Base-by-base conservation (phyloP, 92 coral and sea anemone species). In the Porites rus region DNA sequence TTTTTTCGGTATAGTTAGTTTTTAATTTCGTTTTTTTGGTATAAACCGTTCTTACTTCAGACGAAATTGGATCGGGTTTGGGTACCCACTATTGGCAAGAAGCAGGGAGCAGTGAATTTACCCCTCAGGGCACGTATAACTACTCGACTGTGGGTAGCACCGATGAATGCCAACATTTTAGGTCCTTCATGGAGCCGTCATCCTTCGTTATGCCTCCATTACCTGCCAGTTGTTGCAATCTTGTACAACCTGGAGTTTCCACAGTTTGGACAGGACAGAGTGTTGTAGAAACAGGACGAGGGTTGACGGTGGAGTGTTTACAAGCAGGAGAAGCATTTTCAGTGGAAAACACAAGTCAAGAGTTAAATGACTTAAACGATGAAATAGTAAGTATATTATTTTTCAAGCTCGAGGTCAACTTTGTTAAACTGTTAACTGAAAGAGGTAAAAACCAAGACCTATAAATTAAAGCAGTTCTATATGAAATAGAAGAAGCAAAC, bases 261-360 rank as follows among this genome's bases (percentile, higher is more conserved):
- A 83, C 60, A 10, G 28, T 83, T 20, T 83, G 87, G 87, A 52
- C 80, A 51, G 80, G 80, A n/a, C 79, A 74, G 17, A 82, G 70
- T 31, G 73, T 59, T 63, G 50, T 73, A 28, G 80, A 73, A 25
- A 19, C 78, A 73, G 79, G 72, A 74, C 56, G 87, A 83, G 87
- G 74, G 80, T 25, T 83, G 52, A 65, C 87, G 8, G 64, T 83
- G 51, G 87, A 83, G 73, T 83, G 87, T 73, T 72, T 83, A 62
- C 87, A 83, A 74, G 80, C 80, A 13, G 80, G 87, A 7, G 87
- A 83, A 63, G 74, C 87, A 14, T 73, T 83, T 83, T 58, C 87
- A 46, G 7, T 83, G 61, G 87, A 52, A 4, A 72, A 50, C 66
- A 46, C 87, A 74, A 83, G 73, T 74, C 74, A 83, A 83, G 87